Base-by-base conservation (phyloP, 2,797 vertebrate genomes). In the Gymnoscopelus microlampas region DNA sequence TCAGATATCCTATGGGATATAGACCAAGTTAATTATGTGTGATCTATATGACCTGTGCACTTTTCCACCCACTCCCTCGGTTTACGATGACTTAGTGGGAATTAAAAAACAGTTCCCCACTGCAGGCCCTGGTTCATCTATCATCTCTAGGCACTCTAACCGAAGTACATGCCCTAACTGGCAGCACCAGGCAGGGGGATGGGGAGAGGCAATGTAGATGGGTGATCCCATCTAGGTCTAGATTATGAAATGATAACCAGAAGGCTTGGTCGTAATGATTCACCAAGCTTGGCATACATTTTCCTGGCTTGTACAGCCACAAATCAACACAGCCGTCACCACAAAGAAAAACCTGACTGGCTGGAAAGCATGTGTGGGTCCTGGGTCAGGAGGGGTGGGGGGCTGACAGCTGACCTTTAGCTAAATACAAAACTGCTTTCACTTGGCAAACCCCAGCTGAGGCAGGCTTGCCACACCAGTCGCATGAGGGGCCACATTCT, bases 391-490 rank as follows among this genome's bases (percentile, higher is more conserved):
- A 39, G 47, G 15, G 70, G 67, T 72, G 77, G 82, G 74, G 78
- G 68, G 65, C 53, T 74, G 77, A 87, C 85, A 81, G 85, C 77
- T 89, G 84, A 89, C 85, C 76, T 91, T 89, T 86, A 0, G 4
- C 78, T 73, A 68, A 85, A 85, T 70, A 85, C 82, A 87, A 89
- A 90, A 83, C 76, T 76, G 83, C 86, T 79, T 81, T 84, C 71
- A 82, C 74, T 84, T 77, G 72, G 74, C 80, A 83, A 81, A 80
- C 63, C 60, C 63, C 66, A 78, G 74, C 69, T 81, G 71, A 73
- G 50, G 60, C 71, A 70, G 72, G 57, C 68, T 63, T 19, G 54
- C 66, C 63, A 76, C 63, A 61, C 56, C 59, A 23, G 60, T 73
- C 71, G 71, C 74, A 70, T 5, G 50, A 78, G 74, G 69, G 71